A percentile compares a stretch with the other conserved stretches of the same genome.
These are phyloP conservation scores for Phalacrocorax carbo DNA, from an alignment of 2,113 vertebrate genomes.

Conservation along the genomic window DNA sequence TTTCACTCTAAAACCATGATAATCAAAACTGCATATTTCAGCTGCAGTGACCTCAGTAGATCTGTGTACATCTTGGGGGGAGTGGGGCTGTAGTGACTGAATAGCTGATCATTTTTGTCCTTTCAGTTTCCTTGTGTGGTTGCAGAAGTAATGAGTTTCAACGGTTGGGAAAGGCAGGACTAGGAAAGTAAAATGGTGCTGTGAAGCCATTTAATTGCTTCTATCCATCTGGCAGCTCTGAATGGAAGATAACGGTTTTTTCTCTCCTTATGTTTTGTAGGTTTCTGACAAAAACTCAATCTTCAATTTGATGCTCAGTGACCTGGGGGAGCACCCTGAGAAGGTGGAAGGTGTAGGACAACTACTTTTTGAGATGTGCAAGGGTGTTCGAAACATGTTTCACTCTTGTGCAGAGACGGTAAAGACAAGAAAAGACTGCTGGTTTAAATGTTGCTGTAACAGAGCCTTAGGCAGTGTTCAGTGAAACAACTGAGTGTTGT, in stretches of 20 bases:
- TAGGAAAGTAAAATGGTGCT: not conserved
- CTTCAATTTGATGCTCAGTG: constrained; percentile 86
- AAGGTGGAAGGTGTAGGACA: constrained; percentile 90
- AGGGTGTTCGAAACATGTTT: constrained; percentile 92
- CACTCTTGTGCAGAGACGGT: constrained; percentile 89
- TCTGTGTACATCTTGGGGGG: not conserved
- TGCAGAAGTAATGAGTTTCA: not conserved
- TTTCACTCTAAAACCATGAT: not conserved
- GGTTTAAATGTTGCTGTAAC: not conserved
- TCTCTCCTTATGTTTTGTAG: constrained; percentile 67
- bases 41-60: not conserved
- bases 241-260: not conserved
- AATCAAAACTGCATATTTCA: not conserved
- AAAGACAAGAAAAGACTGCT: constrained; percentile 10
- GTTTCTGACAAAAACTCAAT: constrained; percentile 86
- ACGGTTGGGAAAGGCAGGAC: not conserved
- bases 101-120: not conserved
- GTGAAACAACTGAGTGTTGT: not conserved
- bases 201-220: not conserved
- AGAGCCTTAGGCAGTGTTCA: not conserved
- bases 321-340: constrained; percentile 81
- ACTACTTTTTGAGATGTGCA: constrained; percentile 95
- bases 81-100: not conserved
- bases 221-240: not conserved
- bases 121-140: not conserved